phyloP scores from a whole-genome alignment of 92 coral and sea anemone genomes.

The Anthopleura xanthogrammica region DNA sequence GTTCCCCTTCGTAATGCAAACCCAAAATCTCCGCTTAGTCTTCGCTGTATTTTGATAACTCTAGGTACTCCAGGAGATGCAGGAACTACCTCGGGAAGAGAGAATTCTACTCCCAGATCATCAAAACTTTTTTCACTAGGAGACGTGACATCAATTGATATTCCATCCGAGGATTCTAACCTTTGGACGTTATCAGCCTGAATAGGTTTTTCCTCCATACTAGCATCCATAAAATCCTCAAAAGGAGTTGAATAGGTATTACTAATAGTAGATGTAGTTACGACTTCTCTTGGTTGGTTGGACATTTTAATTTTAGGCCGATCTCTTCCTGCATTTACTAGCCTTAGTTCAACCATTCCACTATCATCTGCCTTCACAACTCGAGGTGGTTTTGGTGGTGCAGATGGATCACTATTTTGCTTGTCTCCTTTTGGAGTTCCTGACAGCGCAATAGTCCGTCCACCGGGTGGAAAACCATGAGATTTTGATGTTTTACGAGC shows the following conservation, averaged over 20 bases:
- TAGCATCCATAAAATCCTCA: conserved; percentile 46
- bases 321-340: conserved; percentile 60
- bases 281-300: conserved; percentile 51
- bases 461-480: conserved; percentile 7
- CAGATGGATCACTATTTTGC: conserved; percentile 7
- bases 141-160: conserved; percentile 52
- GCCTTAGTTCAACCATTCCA: conserved; percentile 76
- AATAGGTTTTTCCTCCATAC: conserved; percentile 52
- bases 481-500: conserved; percentile 5
- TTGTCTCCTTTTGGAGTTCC: conserved; percentile 41
- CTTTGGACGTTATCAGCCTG: conserved; percentile 27
- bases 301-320: conserved; percentile 20
- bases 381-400: conserved; percentile 72
- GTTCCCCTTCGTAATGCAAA: conserved; percentile 89
- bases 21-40: conserved; percentile 94
- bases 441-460: conserved; percentile 38
- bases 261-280: conserved; percentile 29
- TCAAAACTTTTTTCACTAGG: conserved; percentile 83
- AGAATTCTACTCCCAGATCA: conserved; percentile 82
- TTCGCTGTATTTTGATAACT: conserved; percentile 64
- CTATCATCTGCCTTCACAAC: conserved; percentile 67
- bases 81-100: conserved; percentile 84
- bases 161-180: conserved; percentile 30
- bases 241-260: conserved; percentile 49
- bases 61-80: conserved; percentile 85